Conservation (phyloP, 2,888 invertebrate genomes). For the Galeopsomyia nigrocyanea region DNA sequence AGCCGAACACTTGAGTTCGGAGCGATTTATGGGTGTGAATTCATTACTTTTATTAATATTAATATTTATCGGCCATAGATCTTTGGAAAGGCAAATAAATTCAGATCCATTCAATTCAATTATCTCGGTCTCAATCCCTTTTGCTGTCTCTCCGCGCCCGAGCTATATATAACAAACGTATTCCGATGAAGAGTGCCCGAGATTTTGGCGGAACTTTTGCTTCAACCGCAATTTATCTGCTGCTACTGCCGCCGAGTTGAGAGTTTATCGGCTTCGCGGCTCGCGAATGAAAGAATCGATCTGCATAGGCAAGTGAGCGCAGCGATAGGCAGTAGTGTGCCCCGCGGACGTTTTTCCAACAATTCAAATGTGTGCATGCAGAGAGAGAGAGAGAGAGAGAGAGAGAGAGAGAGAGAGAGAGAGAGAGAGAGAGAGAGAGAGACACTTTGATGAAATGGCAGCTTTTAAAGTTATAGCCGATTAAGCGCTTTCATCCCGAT, state of each 20-base stretch:
- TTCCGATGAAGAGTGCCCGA: slow-evolving; percentile 30
- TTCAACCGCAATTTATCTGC: slow-evolving; percentile 37
- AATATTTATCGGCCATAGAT: not conserved
- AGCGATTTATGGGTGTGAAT: no score
- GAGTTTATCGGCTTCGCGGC: slow-evolving; percentile 18
- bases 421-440: no score
- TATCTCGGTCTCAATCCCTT: not conserved
- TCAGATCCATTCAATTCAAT: slow-evolving; percentile 18
- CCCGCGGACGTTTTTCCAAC: slow-evolving; percentile 26
- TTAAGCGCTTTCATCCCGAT: not conserved
- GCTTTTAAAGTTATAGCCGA: no score
- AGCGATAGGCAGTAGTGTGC: no score
- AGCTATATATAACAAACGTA: not conserved
- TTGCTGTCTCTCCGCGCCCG: not conserved
- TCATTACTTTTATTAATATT: no score
- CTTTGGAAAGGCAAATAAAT: slow-evolving; percentile 19
- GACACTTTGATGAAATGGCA: no score
- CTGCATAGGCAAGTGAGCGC: slow-evolving; percentile 33
- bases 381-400: no score
- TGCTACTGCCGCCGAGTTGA: not conserved
- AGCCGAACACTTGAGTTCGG: no score
- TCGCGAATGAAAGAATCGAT: slow-evolving; percentile 21
- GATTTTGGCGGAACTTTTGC: slow-evolving; percentile 35
- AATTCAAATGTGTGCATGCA: slow-evolving; percentile 34
- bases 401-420: no score